Evolutionary conservation across 2,888 invertebrate species (phyloP).

Genomic region (Ramazzottius varieornatus): DNA sequence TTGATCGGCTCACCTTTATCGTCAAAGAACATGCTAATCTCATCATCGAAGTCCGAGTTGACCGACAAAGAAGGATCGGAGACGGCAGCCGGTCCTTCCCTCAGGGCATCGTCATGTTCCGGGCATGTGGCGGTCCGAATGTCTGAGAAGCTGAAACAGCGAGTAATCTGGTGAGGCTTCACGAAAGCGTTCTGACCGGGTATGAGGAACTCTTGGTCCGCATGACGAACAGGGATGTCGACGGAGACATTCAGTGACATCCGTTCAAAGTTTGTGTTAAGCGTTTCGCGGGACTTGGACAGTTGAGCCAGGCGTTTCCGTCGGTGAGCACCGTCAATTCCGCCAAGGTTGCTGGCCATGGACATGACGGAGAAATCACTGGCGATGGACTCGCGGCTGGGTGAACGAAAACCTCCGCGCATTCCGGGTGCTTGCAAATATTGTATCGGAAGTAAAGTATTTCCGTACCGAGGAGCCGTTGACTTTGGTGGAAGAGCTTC

Average conservation of each 20-base stretch:
- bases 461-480: not conserved
- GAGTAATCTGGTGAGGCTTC: not conserved
- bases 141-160: not conserved
- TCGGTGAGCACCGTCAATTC: not conserved
- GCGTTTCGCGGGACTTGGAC: not conserved
- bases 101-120: not conserved
- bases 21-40: constrained; percentile 2
- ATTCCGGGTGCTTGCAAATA: constrained; percentile 3
- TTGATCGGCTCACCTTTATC: constrained; percentile 3
- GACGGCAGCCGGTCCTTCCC: not conserved
- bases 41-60: constrained; percentile 1
- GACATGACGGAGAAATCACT: constrained; percentile 54
- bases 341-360: constrained; percentile 30
- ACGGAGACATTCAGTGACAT: not conserved
- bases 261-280: not conserved
- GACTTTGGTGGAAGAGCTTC: too few relatives aligned
- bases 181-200: not conserved
- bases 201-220: not conserved
- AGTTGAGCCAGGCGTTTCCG: not conserved
- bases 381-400: constrained; percentile 55
- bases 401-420: constrained; percentile 33
- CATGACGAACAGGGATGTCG: not conserved
- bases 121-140: not conserved
- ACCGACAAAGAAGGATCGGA: constrained; percentile 2
- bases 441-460: not conserved